Base-by-base conservation (phyloP, 2,888 invertebrate genomes). In the Ferrisia virgata region DNA sequence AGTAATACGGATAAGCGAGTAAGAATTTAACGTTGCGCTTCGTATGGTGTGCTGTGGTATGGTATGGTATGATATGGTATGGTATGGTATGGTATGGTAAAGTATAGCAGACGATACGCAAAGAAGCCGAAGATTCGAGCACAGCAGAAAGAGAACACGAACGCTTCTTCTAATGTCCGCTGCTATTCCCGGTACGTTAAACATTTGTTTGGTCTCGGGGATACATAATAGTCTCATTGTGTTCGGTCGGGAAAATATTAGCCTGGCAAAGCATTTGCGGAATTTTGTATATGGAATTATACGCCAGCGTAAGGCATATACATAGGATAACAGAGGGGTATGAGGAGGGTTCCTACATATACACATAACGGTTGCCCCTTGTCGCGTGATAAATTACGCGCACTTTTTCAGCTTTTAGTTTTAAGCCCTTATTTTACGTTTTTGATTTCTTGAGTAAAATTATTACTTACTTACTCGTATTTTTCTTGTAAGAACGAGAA, bases 331-430 rank as follows among this genome's bases (percentile, higher is more conserved):
- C n/a, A n/a, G n/a, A n/a, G n/a, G n/a, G n/a, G n/a, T n/a, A n/a
- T n/a, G n/a, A n/a, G 18, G 53, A 18, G 53, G 53, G 39, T 39
- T n/a, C n/a, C n/a, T 40, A 40, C 40, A 53, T 18, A 53, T 64
- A 31, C 64, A 64, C 9, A 58, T 64, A 15, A 18, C 13, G 64
- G 64, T 36, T 76, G 36, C 72, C 72, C 72, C 53, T 36, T 36
- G 72, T 36, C 72, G 72, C 28, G 72, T 76, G 72, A 76, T 76
- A 76, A 76, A 76, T 76, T 76, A 76, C 72, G 36, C 72, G 72
- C 72, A 76, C 72, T 76, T 76, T 76, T 76, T 76, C 72, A 76
- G 72, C 72, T 18, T 36, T 76, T 76, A 36, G 72, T 76, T 76
- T 76, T 76, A 76, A 76, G 72, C 72, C 72, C 28, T 3, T 6